phyloP scores from a whole-genome alignment of 2,888 invertebrate species.

The Lasioglossum oenotherae region DNA sequence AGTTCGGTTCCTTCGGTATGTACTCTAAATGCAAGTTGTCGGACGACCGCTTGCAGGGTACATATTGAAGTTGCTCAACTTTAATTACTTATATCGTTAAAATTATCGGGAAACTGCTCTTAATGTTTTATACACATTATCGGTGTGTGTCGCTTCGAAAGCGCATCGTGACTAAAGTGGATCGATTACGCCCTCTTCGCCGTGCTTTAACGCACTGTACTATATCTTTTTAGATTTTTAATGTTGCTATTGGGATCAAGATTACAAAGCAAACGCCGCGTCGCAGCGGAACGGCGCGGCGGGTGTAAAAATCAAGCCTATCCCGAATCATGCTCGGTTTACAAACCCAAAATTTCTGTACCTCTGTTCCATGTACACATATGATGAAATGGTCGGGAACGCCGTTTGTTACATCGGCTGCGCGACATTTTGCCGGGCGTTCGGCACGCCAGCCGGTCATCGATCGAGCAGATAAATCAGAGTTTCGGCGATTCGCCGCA shows the following conservation, averaged over 20 bases:
- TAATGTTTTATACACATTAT: background rate
- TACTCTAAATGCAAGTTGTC: background rate
- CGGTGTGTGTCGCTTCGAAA: background rate
- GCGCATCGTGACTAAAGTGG: background rate
- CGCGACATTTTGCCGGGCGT: constrained; percentile 40
- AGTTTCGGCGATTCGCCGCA: constrained; percentile 67
- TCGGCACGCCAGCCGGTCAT: constrained; percentile 23
- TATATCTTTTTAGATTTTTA: background rate
- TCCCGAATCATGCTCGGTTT: background rate
- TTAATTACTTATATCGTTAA: background rate
- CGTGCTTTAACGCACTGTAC: background rate
- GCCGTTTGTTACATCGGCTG: constrained; percentile 26
- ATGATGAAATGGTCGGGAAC: constrained; percentile 9
- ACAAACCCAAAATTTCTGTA: constrained; percentile 9
- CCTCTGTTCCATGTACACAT: background rate
- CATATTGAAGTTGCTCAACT: background rate
- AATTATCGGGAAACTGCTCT: background rate
- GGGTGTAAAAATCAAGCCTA: background rate
- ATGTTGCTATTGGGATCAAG: background rate
- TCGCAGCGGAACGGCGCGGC: background rate
- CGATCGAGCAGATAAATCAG: constrained; percentile 69
- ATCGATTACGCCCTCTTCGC: background rate
- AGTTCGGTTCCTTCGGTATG: background rate
- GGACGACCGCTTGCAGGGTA: background rate
- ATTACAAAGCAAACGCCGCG: background rate